Evolutionary conservation across 2,797 vertebrate species (phyloP), one percentile per base, ranked within the genome.

Genomic region (Chelonia mydas): DNA sequence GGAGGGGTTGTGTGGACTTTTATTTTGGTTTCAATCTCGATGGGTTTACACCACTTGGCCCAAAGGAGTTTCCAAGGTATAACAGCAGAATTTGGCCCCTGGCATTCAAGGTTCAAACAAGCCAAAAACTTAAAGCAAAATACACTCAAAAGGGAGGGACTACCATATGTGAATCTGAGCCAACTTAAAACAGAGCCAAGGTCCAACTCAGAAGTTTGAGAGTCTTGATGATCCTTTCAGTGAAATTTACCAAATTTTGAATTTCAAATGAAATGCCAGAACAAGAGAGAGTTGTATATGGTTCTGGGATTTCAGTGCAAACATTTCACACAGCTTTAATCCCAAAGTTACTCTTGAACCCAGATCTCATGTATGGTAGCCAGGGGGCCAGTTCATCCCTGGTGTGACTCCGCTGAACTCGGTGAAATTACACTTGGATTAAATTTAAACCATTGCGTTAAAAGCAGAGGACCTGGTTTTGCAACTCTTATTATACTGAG

Each of bases 21-120:
- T 96, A 86, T 91, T 96, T 93, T 81, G 9, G 86, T 93, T 95
- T 92, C 88, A 94, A 83, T 77, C 88, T 55, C 76, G 61, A 86
- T 93, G 86, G n/a, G 53, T 88, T 85, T 84, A 68, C 77, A 90
- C 15, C 84, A 55, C 37, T 93, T 55, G 59, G 90, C 88, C 93
- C 82, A 90, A 88, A 16, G 94, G 91, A 54, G 50, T 90, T 88
- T 51, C 7, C 33, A 27, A 61, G 54, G 74, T 92, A 47, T 45
- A 9, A 49, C 51, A 78, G 50, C 41, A 59, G 92, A 47, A 89
- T 13, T 78, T 77, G 92, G 84, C 16, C 68, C 33, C 31, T 8
- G 37, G 57, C 54, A 55, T 68, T 94, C 59, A 54, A 57, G 84
- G 47, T 19, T 78, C 37, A 61, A 65, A 87, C 47, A 84, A 95